Conservation (phyloP, 92 coral and sea anemone species). For the Galaxea fascicularis region DNA sequence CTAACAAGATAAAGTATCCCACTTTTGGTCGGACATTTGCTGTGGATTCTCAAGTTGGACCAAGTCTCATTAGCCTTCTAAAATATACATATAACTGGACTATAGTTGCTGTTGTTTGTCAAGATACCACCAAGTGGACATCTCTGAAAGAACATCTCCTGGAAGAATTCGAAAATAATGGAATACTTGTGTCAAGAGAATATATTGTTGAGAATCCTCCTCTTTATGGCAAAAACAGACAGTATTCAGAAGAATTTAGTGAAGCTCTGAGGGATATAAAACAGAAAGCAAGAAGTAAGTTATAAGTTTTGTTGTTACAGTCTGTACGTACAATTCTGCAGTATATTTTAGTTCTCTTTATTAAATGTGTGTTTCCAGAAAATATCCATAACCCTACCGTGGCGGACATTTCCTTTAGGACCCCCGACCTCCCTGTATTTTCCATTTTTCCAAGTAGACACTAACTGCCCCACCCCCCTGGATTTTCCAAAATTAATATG, state of each 20-base stretch:
- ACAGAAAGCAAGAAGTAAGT: conserved; percentile 68
- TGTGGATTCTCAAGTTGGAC: conserved; percentile 77
- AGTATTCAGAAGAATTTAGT: conserved; percentile 8
- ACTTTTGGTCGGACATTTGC: conserved; percentile 91
- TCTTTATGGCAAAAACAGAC: neutral
- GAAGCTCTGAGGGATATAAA: conserved; percentile 46
- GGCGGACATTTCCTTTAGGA: too few relatives aligned
- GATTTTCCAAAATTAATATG: too few relatives aligned
- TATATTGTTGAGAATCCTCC: neutral
- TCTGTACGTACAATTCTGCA: too few relatives aligned
- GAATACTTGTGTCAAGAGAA: conserved; percentile 4
- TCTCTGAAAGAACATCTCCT: conserved; percentile 68
- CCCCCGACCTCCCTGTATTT: too few relatives aligned
- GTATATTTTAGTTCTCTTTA: too few relatives aligned
- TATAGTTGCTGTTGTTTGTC: conserved; percentile 77
- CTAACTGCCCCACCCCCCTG: too few relatives aligned
- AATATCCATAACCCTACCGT: too few relatives aligned
- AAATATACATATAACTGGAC: conserved; percentile 80
- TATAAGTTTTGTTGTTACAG: neutral
- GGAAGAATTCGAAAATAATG: conserved; percentile 19
- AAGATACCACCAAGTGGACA: conserved; percentile 81
- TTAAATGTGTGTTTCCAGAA: too few relatives aligned
- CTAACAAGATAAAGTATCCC: conserved; percentile 74
- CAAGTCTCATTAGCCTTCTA: conserved; percentile 75
- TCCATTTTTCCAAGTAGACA: too few relatives aligned